phyloP scores from a whole-genome alignment of 2,797 vertebrate genomes.

The Pachyuromys duprasi region DNA sequence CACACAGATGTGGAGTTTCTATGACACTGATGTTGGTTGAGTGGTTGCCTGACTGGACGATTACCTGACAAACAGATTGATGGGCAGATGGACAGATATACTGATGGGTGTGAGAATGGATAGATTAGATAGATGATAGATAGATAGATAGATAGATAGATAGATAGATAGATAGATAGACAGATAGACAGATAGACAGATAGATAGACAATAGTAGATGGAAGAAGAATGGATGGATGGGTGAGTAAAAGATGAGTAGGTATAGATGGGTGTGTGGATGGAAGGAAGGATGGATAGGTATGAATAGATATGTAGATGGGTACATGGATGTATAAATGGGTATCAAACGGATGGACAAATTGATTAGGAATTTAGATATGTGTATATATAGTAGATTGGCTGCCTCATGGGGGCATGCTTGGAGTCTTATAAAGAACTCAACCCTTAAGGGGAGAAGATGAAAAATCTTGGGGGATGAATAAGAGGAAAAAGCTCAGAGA shows the following conservation, averaged over 20 bases:
- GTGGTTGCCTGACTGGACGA: neutral
- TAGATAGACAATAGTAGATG: neutral
- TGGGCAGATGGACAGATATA: neutral
- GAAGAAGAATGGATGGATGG: neutral
- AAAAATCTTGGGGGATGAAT: neutral
- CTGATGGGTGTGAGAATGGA: too few species aligned
- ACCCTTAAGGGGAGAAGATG: neutral
- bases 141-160: too few species aligned
- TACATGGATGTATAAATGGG: neutral
- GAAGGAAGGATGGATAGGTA: neutral
- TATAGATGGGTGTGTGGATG: neutral
- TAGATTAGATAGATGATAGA: too few species aligned
- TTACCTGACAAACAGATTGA: too few species aligned
- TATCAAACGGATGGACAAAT: neutral
- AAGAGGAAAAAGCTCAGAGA: neutral
- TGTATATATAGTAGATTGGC: neutral
- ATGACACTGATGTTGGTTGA: neutral
- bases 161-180: too few species aligned
- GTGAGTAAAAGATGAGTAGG: neutral
- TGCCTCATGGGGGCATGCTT: neutral
- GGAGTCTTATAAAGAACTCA: neutral
- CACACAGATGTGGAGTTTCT: neutral
- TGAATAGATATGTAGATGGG: neutral
- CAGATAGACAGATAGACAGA: too few species aligned
- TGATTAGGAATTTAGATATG: neutral